Percentiles rank a stretch among this genome's conserved stretches.
Conservation (phyloP, 2,888 invertebrate genomes). For the Cheilosia vernalis region DNA sequence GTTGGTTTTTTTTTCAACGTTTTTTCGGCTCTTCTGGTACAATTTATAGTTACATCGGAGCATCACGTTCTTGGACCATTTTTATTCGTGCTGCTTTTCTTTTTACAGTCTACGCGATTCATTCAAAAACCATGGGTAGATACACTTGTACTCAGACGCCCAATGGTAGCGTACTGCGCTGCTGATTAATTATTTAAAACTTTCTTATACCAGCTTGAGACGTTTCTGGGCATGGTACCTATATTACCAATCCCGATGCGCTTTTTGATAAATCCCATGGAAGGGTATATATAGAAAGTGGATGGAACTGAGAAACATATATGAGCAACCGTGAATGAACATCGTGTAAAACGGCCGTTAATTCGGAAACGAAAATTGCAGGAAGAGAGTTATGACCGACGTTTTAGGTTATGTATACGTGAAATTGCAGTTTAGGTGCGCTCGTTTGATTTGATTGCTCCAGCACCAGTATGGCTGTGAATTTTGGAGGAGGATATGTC, state of each 20-base stretch:
- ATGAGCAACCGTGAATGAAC: conserved; percentile 41
- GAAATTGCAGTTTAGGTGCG: conserved; percentile 57
- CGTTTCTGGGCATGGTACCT: conserved; percentile 12
- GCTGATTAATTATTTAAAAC: conserved; percentile 74
- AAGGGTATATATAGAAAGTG: conserved; percentile 32
- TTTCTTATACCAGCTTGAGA: conserved; percentile 36
- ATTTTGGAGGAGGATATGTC: conserved; percentile 3
- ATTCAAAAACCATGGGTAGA: conserved; percentile 63
- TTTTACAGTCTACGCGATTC: conserved; percentile 64
- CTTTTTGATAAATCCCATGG: conserved; percentile 72
- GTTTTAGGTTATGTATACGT: conserved; percentile 53
- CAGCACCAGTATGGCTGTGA: background rate
- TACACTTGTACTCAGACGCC: conserved; percentile 57
- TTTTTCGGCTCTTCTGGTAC: background rate
- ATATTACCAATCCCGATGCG: conserved; percentile 65
- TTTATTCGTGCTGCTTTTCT: conserved; percentile 61
- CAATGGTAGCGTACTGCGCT: conserved; percentile 59
- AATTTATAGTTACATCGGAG: conserved; percentile 68
- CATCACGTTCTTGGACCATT: conserved; percentile 75
- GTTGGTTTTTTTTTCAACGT: conserved; percentile 38
- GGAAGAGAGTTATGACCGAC: conserved; percentile 74
- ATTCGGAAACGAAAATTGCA: conserved; percentile 68
- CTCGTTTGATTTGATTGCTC: conserved; percentile 71
- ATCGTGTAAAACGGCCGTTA: conserved; percentile 71
- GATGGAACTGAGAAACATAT: conserved; percentile 9